These are phyloP conservation scores for Notarius quadriscutis DNA, from an alignment of 2,113 vertebrate genomes.

Conservation along the genomic window DNA sequence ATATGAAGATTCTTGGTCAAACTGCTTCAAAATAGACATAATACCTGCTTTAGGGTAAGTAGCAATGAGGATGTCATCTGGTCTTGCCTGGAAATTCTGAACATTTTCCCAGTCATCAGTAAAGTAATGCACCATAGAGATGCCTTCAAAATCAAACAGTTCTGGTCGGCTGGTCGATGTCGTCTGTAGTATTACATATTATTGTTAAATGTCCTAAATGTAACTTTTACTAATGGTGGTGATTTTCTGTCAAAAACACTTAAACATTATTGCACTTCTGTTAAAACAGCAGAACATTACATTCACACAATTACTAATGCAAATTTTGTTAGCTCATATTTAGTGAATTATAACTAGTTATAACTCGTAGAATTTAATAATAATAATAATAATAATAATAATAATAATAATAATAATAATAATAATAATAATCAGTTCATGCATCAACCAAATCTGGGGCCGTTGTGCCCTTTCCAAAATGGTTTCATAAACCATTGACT, in stretches of 20 bases:
- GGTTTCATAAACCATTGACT: neutral
- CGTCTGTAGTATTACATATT: conserved; percentile 34
- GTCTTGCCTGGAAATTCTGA: conserved; percentile 73
- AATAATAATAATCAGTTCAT: neutral
- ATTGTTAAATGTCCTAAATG: neutral
- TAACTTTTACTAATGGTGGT: neutral
- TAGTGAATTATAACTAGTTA: neutral
- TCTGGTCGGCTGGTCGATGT: conserved; percentile 38
- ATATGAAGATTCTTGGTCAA: conserved; percentile 8
- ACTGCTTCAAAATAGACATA: neutral
- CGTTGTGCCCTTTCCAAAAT: neutral
- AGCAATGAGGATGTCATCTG: conserved; percentile 78
- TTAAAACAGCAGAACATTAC: neutral
- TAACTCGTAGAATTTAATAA: too few relatives aligned
- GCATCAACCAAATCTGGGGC: neutral
- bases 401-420: too few relatives aligned
- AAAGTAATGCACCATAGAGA: conserved; percentile 62
- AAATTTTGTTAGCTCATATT: neutral
- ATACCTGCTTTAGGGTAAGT: conserved; percentile 83
- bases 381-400: too few relatives aligned
- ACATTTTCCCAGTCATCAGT: conserved; percentile 75
- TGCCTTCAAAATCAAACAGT: conserved; percentile 66
- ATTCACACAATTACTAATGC: neutral
- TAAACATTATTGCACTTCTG: neutral
- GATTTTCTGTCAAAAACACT: too few relatives aligned